These are phyloP conservation scores for Tetragonula carbonaria DNA, from an alignment of 2,888 invertebrate species.

Conservation along the genomic window DNA sequence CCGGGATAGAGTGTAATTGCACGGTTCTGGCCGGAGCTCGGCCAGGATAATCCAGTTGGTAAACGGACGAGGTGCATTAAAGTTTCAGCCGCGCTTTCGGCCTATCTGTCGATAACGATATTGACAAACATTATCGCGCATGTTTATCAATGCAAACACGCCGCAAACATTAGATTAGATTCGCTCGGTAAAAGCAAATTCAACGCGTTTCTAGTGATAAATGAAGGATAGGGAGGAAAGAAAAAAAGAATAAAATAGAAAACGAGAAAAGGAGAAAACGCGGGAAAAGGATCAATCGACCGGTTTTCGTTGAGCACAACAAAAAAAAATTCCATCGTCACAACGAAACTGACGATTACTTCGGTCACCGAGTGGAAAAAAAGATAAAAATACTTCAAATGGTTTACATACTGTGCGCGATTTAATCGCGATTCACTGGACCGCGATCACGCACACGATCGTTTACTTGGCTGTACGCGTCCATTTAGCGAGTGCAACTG, in stretches of 20 bases:
- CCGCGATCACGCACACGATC: constrained; percentile 25
- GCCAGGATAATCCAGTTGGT: constrained; percentile 48
- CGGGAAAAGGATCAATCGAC: constrained; percentile 12
- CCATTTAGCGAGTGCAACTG: constrained; percentile 62
- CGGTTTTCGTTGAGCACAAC: not conserved
- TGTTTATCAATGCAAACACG: constrained; percentile 63
- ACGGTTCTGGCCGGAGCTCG: constrained; percentile 4
- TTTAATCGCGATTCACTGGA: constrained; percentile 41
- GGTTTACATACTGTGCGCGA: constrained; percentile 34
- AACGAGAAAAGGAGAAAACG: not conserved
- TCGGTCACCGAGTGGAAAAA: constrained; percentile 16
- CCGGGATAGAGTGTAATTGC: constrained; percentile 25
- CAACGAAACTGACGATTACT: constrained; percentile 34
- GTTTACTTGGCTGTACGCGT: constrained; percentile 18
- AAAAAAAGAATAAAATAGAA: no score
- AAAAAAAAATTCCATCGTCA: constrained; percentile 32
- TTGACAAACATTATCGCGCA: constrained; percentile 45
- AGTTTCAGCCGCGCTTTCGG: constrained; percentile 41
- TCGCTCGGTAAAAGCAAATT: constrained; percentile 25
- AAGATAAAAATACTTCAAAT: constrained; percentile 16
- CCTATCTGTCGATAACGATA: constrained; percentile 53
- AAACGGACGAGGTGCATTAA: constrained; percentile 58
- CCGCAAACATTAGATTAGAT: constrained; percentile 62
- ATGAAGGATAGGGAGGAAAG: not conserved
- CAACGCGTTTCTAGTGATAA: not conserved